phyloP scores from a whole-genome alignment of 2,888 invertebrate species.

The Pyrrhia umbra region DNA sequence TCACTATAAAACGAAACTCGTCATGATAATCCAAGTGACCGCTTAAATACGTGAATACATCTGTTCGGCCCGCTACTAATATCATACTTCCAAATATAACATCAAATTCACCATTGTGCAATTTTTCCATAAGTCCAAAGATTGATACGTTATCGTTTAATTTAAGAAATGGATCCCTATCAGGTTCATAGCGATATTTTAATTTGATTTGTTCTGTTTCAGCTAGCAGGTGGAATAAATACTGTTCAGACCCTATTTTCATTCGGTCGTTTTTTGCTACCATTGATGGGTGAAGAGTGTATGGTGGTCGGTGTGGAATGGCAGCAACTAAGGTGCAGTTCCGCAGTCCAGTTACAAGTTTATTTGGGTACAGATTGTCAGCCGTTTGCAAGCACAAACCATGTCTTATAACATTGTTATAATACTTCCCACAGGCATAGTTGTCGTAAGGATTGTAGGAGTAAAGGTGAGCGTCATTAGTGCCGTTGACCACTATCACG shows the following conservation, averaged over 20 bases:
- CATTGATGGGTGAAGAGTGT: constrained; percentile 38
- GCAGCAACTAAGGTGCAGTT: constrained; percentile 72
- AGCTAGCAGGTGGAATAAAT: constrained; percentile 44
- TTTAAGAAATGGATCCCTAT: neutral
- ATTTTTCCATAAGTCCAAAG: constrained; percentile 20
- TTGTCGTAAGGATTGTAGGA: constrained; percentile 78
- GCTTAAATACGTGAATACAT: constrained; percentile 42
- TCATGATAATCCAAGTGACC: constrained; percentile 52
- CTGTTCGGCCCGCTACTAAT: constrained; percentile 15
- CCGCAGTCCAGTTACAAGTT: constrained; percentile 67
- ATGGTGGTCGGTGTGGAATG: constrained; percentile 52
- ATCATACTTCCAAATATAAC: constrained; percentile 34
- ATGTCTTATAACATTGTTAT: constrained; percentile 65
- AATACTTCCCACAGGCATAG: constrained; percentile 76
- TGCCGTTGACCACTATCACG: constrained; percentile 69
- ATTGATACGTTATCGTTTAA: constrained; percentile 26
- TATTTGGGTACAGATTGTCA: constrained; percentile 65
- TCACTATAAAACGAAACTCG: constrained; percentile 44
- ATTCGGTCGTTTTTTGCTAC: neutral
- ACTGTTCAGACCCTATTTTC: constrained; percentile 47
- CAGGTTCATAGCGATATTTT: constrained; percentile 18
- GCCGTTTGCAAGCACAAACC: constrained; percentile 70
- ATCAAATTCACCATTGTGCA: constrained; percentile 46
- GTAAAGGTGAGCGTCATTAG: constrained; percentile 66
- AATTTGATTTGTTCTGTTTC: constrained; percentile 50